phyloP scores from a whole-genome alignment of 2,888 invertebrate genomes.

The Heliconius ismenius region DNA sequence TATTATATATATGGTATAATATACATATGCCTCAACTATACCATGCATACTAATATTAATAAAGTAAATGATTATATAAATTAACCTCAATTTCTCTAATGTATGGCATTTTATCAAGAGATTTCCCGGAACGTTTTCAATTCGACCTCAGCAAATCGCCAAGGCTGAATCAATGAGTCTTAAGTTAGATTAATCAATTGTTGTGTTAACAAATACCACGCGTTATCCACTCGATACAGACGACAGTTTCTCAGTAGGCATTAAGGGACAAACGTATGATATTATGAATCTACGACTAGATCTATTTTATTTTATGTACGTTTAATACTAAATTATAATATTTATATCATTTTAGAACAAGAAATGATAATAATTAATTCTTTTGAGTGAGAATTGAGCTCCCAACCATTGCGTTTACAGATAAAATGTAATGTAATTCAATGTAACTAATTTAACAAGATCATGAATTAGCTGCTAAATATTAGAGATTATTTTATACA shows the following conservation, averaged over 20 bases:
- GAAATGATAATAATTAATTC: neutral
- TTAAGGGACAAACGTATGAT: neutral
- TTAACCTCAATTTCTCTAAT: neutral
- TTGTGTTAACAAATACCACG: constrained; percentile 30
- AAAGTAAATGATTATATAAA: constrained; percentile 1
- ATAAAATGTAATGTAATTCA: no score
- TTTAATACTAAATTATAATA: no score
- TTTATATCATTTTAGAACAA: no score
- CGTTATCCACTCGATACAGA: constrained; percentile 24
- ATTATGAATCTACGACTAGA: neutral
- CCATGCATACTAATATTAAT: neutral
- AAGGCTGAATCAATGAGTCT: constrained; percentile 32
- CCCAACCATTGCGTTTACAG: no score
- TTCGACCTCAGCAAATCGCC: constrained; percentile 19
- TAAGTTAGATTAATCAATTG: constrained; percentile 35
- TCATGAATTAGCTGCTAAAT: neutral
- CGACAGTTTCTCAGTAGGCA: neutral
- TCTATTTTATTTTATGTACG: neutral
- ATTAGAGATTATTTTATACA: neutral
- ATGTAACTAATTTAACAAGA: neutral
- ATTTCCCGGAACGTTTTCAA: constrained; percentile 17
- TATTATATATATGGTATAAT: no score
- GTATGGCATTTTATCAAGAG: constrained; percentile 2
- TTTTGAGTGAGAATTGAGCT: no score
- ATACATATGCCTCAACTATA: neutral